Conservation (phyloP, 2,113 vertebrate genomes). For the Anguilla japonica region DNA sequence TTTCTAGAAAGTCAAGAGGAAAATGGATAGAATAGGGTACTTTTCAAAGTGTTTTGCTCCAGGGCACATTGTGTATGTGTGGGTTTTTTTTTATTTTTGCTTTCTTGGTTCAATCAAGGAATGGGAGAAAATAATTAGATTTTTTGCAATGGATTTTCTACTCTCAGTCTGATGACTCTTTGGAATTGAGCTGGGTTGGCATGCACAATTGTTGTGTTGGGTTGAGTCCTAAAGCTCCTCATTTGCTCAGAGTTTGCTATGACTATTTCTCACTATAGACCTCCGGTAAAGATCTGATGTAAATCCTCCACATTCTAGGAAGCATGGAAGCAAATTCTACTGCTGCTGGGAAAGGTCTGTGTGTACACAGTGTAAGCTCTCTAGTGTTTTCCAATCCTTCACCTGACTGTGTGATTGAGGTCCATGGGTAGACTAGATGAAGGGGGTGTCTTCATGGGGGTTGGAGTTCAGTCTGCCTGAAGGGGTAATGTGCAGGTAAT, state of each 20-base stretch:
- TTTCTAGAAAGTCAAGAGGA: neutral
- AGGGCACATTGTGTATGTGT: neutral
- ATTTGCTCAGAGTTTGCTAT: neutral
- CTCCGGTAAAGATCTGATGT: neutral
- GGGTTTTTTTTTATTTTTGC: neutral
- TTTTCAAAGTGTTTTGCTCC: neutral
- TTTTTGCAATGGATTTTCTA: neutral
- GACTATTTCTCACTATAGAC: neutral
- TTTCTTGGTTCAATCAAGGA: neutral
- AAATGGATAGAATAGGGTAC: neutral
- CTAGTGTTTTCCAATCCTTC: neutral
- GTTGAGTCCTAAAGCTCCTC: neutral
- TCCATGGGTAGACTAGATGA: neutral
- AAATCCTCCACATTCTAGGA: too few relatives aligned
- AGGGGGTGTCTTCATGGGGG: neutral
- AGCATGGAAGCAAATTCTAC: neutral
- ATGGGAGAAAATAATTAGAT: neutral
- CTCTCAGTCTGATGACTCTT: neutral
- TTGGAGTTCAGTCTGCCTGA: neutral
- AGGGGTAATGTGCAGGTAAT: neutral
- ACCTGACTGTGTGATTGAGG: neutral
- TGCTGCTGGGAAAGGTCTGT: neutral
- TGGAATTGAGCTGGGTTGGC: neutral
- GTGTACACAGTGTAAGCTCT: neutral
- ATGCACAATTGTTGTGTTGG: neutral